phyloP scores from a whole-genome alignment of 2,113 vertebrate species.

The Rhinichthys klamathensis region DNA sequence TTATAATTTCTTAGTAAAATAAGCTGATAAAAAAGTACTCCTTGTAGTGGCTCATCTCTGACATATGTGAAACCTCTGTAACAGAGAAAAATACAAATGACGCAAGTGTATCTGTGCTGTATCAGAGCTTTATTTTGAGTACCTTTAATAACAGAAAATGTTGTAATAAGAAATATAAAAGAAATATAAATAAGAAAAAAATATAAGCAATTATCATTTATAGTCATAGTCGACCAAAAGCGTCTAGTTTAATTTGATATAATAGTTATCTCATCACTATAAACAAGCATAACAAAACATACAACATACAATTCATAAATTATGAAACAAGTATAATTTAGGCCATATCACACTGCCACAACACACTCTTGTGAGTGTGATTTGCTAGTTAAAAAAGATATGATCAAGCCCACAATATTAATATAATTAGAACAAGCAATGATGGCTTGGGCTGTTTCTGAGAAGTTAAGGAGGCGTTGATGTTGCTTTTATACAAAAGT shows the following conservation, averaged over 20 bases:
- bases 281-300: neutral
- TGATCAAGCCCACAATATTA: neutral
- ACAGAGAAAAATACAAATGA: neutral
- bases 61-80: neutral
- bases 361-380: neutral
- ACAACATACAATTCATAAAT: neutral
- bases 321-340: neutral
- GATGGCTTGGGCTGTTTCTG: neutral
- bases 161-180: neutral
- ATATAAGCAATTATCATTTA: neutral
- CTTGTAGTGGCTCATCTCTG: neutral
- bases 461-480: neutral
- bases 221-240: neutral
- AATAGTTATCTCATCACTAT: neutral
- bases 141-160: neutral
- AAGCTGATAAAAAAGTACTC: neutral
- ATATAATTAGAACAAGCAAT: neutral
- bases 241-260: neutral
- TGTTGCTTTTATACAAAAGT: neutral
- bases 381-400: neutral
- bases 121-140: neutral
- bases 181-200: neutral
- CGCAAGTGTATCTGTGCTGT: neutral
- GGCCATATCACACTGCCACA: neutral
- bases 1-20: neutral